Evolutionary conservation across 35 echinoderm and acorn worm species (phyloP), one percentile per base, ranked within the genome.

Genomic region (Lytechinus pictus): DNA sequence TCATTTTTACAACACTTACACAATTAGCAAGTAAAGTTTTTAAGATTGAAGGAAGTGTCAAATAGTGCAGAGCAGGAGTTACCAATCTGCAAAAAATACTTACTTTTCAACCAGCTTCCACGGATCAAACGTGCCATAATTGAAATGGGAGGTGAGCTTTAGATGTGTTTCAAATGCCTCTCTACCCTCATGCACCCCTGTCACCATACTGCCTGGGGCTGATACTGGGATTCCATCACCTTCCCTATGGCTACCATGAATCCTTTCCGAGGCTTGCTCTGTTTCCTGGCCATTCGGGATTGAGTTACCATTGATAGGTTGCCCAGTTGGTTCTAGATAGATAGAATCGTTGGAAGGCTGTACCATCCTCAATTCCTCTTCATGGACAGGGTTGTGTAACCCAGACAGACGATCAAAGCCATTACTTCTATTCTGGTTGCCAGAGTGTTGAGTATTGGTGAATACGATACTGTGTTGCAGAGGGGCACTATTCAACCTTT

Each of bases 91-190:
- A 79, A 7, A n/a, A 79, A 79, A n/a, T 24, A 24, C 97, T 98
- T 93, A 98, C 97, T 97, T 95, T 91, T 95, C 94, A 51, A 98
- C 95, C 55, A 98, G 97, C 95, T 98, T 96, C 97, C 97, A 98
- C 3, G 97, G 97, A 87, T 98, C 89, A 92, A 98, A 98, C 1
- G 91, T 94, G 10, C 97, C 96, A 58, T 96, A 98, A 12, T 71
- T 27, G 5, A 94, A 92, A 54, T 96, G 96, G 89, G 96, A 97
- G 19, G 95, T 98, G n/a, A 86, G 93, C 87, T 97, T 97, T 12
- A 98, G 86, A 88, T 98, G 92, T 55, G 94, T 61, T 11, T 96
- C 61, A 94, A 98, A 98, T 4, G 12, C 53, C 44, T 57, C 66
- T 56, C 55, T 92, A 52, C 95, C 86, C 56, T 96, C 95, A 55